A percentile compares a stretch with the other conserved stretches of the same genome.
These are phyloP conservation scores for Stenichneumon culpator DNA, from an alignment of 2,888 invertebrate genomes.

Conservation along the genomic window DNA sequence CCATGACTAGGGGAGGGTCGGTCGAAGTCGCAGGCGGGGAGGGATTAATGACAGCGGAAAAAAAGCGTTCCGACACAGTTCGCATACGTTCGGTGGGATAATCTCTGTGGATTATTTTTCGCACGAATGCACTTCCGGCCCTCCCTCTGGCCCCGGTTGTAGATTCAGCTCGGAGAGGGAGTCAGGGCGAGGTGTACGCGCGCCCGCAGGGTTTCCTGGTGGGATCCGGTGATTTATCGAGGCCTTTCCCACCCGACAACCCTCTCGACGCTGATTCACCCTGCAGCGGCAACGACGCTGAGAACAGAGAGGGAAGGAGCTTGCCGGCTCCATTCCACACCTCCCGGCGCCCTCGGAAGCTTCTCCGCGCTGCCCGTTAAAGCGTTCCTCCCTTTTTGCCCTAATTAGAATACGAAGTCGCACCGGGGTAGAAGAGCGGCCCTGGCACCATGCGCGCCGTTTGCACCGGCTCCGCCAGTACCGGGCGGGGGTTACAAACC, in stretches of 20 bases:
- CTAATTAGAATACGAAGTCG: constrained; percentile 79
- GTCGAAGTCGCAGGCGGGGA: constrained; percentile 11
- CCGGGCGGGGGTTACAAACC: background rate
- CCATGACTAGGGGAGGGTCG: background rate
- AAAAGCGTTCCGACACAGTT: constrained; percentile 50
- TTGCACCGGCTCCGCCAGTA: constrained; percentile 32
- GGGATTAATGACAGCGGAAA: constrained; percentile 57
- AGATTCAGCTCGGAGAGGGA: background rate
- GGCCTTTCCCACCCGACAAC: constrained; percentile 48
- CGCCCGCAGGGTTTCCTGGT: constrained; percentile 45
- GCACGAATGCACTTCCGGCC: constrained; percentile 59
- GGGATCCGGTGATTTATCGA: constrained; percentile 59
- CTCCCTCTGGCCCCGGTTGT: background rate
- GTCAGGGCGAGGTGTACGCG: background rate
- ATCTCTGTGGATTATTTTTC: constrained; percentile 65
- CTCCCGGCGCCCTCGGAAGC: background rate
- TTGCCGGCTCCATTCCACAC: background rate
- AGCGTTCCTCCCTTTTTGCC: constrained; percentile 72
- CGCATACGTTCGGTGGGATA: constrained; percentile 52
- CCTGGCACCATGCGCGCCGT: constrained; percentile 57
- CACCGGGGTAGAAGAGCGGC: constrained; percentile 57
- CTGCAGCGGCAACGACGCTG: constrained; percentile 1
- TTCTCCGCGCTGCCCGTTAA: constrained; percentile 53
- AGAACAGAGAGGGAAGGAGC: constrained; percentile 29
- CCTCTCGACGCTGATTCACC: constrained; percentile 64